A percentile compares a stretch with the other conserved stretches of the same genome.
Evolutionary conservation across 2,797 vertebrate species (phyloP).

Genomic region (Centroberyx gerrardi): DNA sequence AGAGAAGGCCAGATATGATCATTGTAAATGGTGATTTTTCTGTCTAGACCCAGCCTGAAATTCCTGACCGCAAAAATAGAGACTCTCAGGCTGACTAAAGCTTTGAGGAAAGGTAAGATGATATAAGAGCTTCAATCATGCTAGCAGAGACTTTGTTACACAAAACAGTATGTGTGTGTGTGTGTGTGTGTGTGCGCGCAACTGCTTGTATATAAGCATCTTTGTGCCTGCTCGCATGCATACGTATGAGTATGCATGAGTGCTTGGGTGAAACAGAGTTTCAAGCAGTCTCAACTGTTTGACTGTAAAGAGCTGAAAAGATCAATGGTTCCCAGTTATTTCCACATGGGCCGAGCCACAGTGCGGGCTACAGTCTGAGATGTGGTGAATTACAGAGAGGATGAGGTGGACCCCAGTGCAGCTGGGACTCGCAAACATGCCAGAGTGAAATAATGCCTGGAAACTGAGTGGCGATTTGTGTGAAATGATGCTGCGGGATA

Average conservation of each 20-base stretch:
- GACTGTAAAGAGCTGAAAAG: background rate
- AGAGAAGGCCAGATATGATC: slow-evolving; percentile 44
- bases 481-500: slow-evolving; percentile 43
- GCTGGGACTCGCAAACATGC: background rate
- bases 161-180: background rate
- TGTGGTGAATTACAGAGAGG: slow-evolving; percentile 19
- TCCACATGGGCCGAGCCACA: slow-evolving; percentile 45
- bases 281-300: background rate
- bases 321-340: slow-evolving; percentile 33
- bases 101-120: slow-evolving; percentile 35
- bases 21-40: slow-evolving; percentile 34
- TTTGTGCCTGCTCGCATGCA: background rate
- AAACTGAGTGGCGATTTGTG: slow-evolving; percentile 36
- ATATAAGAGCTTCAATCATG: slow-evolving; percentile 4
- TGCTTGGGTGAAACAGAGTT: background rate
- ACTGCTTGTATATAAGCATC: background rate
- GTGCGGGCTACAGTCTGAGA: slow-evolving; percentile 14
- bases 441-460: slow-evolving; percentile 33
- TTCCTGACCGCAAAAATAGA: slow-evolving; percentile 15
- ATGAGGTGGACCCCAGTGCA: background rate
- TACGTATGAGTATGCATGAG: background rate
- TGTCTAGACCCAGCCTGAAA: slow-evolving; percentile 26
- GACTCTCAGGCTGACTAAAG: slow-evolving; percentile 12
- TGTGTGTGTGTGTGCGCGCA: background rate
- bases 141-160: slow-evolving; percentile 7